Evolutionary conservation across 2,113 vertebrate genomes (phyloP).

Genomic region (Clarias gariepinus): DNA sequence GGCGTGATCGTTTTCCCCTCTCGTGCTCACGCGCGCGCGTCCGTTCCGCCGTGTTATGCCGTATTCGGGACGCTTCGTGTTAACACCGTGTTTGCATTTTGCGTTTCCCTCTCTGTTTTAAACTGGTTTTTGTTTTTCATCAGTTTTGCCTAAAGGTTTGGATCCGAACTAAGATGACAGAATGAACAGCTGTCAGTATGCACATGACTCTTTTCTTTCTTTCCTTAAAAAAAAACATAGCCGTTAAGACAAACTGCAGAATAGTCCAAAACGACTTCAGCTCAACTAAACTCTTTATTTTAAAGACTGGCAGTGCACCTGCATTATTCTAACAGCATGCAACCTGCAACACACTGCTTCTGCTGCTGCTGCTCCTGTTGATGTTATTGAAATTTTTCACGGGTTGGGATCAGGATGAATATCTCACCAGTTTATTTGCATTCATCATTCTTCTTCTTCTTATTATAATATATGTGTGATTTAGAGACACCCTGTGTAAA

Average conservation of each 20-base stretch:
- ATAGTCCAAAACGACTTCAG: background rate
- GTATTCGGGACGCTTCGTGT: background rate
- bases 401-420: background rate
- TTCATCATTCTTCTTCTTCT: background rate
- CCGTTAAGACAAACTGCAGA: conserved; percentile 21
- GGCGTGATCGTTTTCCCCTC: background rate
- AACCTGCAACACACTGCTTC: background rate
- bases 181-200: conserved; percentile 22
- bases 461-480: background rate
- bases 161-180: background rate
- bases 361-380: background rate
- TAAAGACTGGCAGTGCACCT: background rate
- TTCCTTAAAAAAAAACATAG: background rate
- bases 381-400: background rate
- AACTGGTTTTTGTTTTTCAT: background rate
- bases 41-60: background rate
- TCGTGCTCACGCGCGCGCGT: background rate
- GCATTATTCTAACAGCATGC: background rate
- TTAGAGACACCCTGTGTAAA: background rate
- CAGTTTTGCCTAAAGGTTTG: background rate
- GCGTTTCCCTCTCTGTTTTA: background rate
- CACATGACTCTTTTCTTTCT: background rate
- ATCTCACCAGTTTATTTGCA: background rate
- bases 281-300: background rate
- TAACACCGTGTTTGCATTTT: background rate